A percentile compares a stretch with the other conserved stretches of the same genome.
These are phyloP conservation scores for Tychaedon coryphoeus DNA, from an alignment of 2,113 vertebrate genomes.

Conservation along the genomic window DNA sequence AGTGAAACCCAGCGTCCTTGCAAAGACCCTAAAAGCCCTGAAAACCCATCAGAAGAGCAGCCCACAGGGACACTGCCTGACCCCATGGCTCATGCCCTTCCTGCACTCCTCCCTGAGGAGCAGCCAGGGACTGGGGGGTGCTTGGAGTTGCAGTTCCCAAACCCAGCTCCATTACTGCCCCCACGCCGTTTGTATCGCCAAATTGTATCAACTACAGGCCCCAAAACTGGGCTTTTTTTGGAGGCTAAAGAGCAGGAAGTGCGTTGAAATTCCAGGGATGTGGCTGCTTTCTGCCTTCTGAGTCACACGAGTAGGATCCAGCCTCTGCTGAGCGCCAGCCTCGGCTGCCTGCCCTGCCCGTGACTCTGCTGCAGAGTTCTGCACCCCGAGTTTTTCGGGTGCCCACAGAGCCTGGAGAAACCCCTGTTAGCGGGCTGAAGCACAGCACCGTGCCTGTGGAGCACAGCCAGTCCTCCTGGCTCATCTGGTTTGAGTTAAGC, in stretches of 20 bases:
- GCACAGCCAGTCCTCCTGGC: not conserved
- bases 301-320: accelerated
- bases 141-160: not conserved
- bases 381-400: accelerated
- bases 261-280: not conserved
- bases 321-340: not conserved
- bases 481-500: not conserved
- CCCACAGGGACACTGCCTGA: not conserved
- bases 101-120: accelerated
- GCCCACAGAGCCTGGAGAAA: not conserved
- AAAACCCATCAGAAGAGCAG: not conserved
- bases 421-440: not conserved
- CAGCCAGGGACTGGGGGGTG: accelerated
- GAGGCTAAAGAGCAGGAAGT: not conserved
- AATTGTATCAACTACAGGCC: not conserved
- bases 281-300: not conserved
- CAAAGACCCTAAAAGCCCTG: not conserved
- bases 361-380: accelerated
- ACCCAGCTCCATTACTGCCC: not conserved
- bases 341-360: not conserved
- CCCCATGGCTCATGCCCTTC: not conserved
- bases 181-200: accelerated
- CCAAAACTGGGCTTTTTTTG: not conserved
- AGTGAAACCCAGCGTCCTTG: not conserved
- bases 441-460: accelerated